These are phyloP conservation scores for Drosophila aldrichi DNA, from an alignment of 2,888 invertebrate species.

Conservation along the genomic window DNA sequence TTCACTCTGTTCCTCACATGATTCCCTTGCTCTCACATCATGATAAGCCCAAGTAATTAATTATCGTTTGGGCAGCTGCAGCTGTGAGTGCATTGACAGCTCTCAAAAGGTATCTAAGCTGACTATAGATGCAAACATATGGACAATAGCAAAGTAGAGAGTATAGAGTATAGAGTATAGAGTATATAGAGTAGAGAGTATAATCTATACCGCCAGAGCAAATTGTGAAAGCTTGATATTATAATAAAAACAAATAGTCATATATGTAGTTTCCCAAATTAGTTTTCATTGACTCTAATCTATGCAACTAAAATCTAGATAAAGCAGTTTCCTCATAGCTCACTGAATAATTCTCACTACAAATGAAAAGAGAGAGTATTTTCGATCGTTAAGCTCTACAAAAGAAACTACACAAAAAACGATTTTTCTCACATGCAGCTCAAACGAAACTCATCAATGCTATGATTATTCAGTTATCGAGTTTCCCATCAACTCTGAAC, in stretches of 20 bases:
- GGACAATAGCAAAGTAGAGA: background rate
- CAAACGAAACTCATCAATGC: conserved; percentile 19
- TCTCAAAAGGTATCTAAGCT: background rate
- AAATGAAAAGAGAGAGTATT: background rate
- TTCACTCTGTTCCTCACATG: no score
- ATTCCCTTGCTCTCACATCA: background rate
- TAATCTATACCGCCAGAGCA: background rate
- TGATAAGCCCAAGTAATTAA: background rate
- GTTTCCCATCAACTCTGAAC: conserved; percentile 37
- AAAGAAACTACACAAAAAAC: background rate
- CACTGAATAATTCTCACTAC: background rate
- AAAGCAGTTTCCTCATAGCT: background rate
- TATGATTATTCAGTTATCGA: conserved; percentile 34
- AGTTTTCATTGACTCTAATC: background rate
- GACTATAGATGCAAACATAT: background rate
- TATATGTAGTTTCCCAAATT: background rate
- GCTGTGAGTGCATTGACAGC: background rate
- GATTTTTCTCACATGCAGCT: background rate
- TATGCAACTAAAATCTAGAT: background rate
- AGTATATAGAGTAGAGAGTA: no score
- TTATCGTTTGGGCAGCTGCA: background rate
- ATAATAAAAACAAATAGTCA: background rate
- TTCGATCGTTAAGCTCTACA: background rate
- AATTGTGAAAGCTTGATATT: background rate
- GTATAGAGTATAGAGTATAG: no score